Base-by-base conservation (phyloP, 1,140 invertebrate species). In the Drosophila erecta region DNA sequence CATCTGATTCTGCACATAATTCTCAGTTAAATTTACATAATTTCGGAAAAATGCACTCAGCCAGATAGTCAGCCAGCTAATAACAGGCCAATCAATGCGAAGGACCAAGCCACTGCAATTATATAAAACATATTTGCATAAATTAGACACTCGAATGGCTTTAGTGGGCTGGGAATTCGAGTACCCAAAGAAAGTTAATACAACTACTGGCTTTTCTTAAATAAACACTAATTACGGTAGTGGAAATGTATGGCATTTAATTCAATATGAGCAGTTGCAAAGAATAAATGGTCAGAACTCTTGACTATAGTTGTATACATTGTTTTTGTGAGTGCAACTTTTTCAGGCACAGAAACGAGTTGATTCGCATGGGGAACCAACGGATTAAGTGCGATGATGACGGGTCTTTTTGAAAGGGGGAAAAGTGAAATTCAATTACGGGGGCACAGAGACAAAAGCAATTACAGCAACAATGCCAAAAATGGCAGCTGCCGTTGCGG, bases 351-450 rank as follows among this genome's bases (percentile, higher is more conserved):
- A 4, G 11, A n/a, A 14, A 66, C 5, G 35, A 40, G 58, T 47
- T 46, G 43, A 59, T 47, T 49, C 55, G 33, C 43, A 12, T 44
- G 59, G 22, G 33, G 27, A 44, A 15, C 24, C 35, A 30, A 15
- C 24, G 64, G 65, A 70, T 70, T 70, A 69, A 70, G 66, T 46
- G 64, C 37, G 44, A 46, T 46, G 27, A n/a, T 38, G 37, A 37
- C 35, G 61, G 61, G 56, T 65, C 20, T 30, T n/a, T 64, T 37
- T 17, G 30, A 5, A n/a, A 20, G 22, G 33, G 60, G 12, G 30
- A 17, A 22, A 64, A 77, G 49, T 65, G 71, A 80, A 84, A 89
- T 87, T 83, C 84, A 87, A 87, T 87, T 87, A 89, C 84, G 72
- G 55, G 30, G 75, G 62, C 65, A 47, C 57, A 59, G 62, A 69